Base-by-base conservation (phyloP, 2,113 vertebrate genomes). In the Tyto alba region DNA sequence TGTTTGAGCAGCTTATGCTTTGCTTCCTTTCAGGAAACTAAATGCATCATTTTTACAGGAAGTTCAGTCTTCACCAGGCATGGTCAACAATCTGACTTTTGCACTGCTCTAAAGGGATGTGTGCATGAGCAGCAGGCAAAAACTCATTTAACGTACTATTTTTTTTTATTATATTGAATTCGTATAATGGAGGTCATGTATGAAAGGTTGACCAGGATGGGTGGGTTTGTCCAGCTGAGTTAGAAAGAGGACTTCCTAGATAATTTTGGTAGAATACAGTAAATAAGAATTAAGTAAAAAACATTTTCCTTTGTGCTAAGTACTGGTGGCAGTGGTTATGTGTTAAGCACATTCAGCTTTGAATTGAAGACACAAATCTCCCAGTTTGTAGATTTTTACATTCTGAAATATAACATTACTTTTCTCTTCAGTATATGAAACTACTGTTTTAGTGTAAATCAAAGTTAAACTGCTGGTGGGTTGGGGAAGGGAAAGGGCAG, bases 11-110 rank as follows among this genome's bases (percentile, higher is more conserved):
- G 73, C 91, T 91, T 94, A 67, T 56, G 76, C 41, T 94, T 93
- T 85, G 77, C 41, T 97, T 97, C 95, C 95, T 96, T 85, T 97
- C 94, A 93, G 96, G 95, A 97, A 96, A 88, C 50, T 7, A 67
- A 87, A 30, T 62, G 43, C 18, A 64, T 67, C 12, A 0, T 85
- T 93, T 93, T 68, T 92, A 64, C 74, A 93, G 96, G 94, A 97
- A 96, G 57, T 66, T 89, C 0, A 1, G 19, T 82, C 76, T 92
- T 95, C 26, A 30, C 19, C 41, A 34, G 73, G 25, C 63, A 32
- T 0, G 0, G 25, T 64, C 64, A 94, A 36, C 79, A 63, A 13
- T 87, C 45, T 91, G 84, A 66, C 72, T 78, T 93, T 64, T 90
- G 69, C 12, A 26, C 21, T 93, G 19, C 60, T 79, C 6, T 32